Evolutionary conservation across 2,888 invertebrate species (phyloP), one percentile per base, ranked within the genome.

Genomic region (Tenthredo scrophulariae): DNA sequence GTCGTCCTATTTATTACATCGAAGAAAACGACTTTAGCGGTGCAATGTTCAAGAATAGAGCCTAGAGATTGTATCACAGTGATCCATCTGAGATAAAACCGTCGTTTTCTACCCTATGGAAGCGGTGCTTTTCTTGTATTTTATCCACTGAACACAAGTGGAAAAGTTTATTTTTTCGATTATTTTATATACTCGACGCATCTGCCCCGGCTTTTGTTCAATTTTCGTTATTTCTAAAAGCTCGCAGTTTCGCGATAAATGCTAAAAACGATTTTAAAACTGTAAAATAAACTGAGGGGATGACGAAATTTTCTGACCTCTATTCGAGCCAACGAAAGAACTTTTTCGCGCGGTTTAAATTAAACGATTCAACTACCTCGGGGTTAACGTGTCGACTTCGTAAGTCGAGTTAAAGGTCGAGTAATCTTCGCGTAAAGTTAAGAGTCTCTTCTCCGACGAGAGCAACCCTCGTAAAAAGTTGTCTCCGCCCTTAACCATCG

Each of bases 331-430:
- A 67, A 1, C 26, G 29, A 13, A 33, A 15, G 46, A 79, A 79
- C 79, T 80, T 80, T 80, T 80, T 80, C 80, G 80, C 80, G 80
- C 62, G 80, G 40, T 80, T 62, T 80, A 80, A 80, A 80, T 80
- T 80, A 80, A 80, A 62, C 80, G 80, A 80, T 80, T 80, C 80
- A 80, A 80, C 80, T 80, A 80, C 80, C 80, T 6, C 62, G 80
- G 80, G 80, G 80, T 62, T 80, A 37, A 80, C 80, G 80, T 62
- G 62, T 80, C 80, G 80, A 80, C 80, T 80, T 80, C 62, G 80
- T 80, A 80, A 80, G 80, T 80, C 80, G 80, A 80, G 80, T 80
- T 80, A 80, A 80, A 80, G 80, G 80, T 80, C 80, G 80, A 80
- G 80, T 80, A 80, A 80, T 80, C 80, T 80, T 80, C 62, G 62